phyloP scores from a whole-genome alignment of 2,113 vertebrate genomes.

The Turnix velox region DNA sequence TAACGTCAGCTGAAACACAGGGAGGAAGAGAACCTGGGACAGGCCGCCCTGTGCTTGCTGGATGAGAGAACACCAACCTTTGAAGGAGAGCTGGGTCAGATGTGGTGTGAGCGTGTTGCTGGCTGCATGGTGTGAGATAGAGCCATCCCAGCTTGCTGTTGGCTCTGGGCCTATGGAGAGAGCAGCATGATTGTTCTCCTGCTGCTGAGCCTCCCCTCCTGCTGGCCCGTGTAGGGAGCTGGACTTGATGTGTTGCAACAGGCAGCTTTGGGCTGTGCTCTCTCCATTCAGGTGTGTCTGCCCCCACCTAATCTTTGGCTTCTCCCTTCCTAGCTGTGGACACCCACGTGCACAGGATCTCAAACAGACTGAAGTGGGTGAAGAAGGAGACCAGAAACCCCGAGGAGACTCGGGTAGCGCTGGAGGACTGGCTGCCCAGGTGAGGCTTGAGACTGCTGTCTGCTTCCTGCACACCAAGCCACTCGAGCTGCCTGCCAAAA shows the following conservation, averaged over 20 bases:
- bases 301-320: not conserved
- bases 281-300: not conserved
- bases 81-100: not conserved
- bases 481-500: not conserved
- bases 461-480: not conserved
- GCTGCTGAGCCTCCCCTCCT: not conserved
- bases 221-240: not conserved
- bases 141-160: not conserved
- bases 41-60: not conserved
- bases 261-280: not conserved
- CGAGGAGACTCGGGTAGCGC: conserved; percentile 80
- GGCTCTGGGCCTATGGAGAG: not conserved
- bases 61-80: not conserved
- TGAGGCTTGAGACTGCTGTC: conserved; percentile 28
- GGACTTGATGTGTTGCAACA: not conserved
- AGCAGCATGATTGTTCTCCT: not conserved
- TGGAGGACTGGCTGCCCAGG: conserved; percentile 96
- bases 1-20: not conserved
- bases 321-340: conserved; percentile 84
- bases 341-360: conserved; percentile 93
- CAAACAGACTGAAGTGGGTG: conserved; percentile 88
- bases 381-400: conserved; percentile 79
- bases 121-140: not conserved
- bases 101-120: not conserved
- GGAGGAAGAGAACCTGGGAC: not conserved